phyloP scores from a whole-genome alignment of 2,113 vertebrate genomes.

The Nycticorax nycticorax region DNA sequence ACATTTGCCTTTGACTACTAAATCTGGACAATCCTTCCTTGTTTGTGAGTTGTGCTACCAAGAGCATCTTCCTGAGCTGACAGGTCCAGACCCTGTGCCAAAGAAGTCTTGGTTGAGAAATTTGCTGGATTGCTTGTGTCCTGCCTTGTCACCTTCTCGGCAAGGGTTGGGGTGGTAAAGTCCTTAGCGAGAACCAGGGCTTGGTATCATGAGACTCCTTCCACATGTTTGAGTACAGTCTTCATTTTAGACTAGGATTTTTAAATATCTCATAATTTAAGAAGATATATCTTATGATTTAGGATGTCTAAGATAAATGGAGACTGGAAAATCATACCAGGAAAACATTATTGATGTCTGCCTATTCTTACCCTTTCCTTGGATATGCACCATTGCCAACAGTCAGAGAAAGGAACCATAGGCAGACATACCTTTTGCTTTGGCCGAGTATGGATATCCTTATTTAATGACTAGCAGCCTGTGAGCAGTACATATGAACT shows the following conservation, averaged over 20 bases:
- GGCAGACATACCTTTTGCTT: not conserved
- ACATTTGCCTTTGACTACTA: not conserved
- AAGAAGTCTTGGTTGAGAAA: not conserved
- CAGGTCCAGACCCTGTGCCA: not conserved
- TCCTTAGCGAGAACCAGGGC: not conserved
- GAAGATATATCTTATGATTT: not conserved
- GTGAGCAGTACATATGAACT: not conserved
- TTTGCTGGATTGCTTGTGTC: not conserved
- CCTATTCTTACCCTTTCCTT: not conserved
- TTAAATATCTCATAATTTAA: not conserved
- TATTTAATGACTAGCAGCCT: not conserved
- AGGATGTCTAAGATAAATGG: not conserved
- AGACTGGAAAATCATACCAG: not conserved
- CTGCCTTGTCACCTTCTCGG: not conserved
- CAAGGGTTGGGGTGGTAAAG: not conserved
- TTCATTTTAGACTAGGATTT: not conserved
- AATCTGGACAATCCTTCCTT: not conserved
- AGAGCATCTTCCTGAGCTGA: not conserved
- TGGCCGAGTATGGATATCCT: not conserved
- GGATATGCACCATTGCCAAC: not conserved
- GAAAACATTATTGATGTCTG: not conserved
- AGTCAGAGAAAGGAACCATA: not conserved
- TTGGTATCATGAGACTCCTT: not conserved
- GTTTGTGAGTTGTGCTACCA: not conserved
- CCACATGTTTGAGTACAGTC: fast-evolving